A percentile compares a stretch with the other conserved stretches of the same genome.
These are phyloP conservation scores for Mesoclemmys tuberculata DNA, from an alignment of 2,113 vertebrate genomes.

Conservation along the genomic window DNA sequence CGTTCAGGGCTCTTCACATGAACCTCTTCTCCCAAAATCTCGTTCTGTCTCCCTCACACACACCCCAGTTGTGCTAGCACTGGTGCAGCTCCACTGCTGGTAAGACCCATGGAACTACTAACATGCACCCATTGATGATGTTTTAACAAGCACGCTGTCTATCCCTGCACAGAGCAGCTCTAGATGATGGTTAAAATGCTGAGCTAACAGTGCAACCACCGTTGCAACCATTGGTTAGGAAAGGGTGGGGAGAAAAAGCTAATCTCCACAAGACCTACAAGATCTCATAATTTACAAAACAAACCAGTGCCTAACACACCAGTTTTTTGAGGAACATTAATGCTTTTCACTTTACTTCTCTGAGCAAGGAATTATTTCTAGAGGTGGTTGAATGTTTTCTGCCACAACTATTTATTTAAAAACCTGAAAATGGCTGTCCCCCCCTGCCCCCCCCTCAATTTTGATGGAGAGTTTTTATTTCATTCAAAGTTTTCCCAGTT, in stretches of 20 bases:
- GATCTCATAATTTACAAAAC: neutral
- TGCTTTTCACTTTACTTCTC: neutral
- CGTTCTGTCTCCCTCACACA: neutral
- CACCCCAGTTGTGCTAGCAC: too few species aligned
- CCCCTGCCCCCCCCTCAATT: neutral
- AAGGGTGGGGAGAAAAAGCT: neutral
- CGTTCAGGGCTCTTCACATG: neutral
- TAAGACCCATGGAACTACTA: neutral
- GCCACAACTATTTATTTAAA: too few species aligned
- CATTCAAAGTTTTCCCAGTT: neutral
- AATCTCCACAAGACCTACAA: neutral
- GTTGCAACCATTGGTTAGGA: neutral
- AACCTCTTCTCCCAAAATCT: neutral
- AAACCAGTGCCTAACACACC: neutral
- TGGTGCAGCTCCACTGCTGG: too few species aligned
- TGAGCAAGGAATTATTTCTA: neutral
- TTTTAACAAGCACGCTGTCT: conserved; percentile 19
- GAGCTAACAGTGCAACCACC: neutral
- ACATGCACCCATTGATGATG: neutral
- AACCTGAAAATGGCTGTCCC: neutral
- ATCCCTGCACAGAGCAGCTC: neutral
- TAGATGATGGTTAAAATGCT: neutral
- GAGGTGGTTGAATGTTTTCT: neutral
- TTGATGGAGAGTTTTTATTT: neutral
- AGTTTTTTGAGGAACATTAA: neutral